Evolutionary conservation across 2,888 invertebrate genomes (phyloP).

Genomic region (Erannis defoliaria): DNA sequence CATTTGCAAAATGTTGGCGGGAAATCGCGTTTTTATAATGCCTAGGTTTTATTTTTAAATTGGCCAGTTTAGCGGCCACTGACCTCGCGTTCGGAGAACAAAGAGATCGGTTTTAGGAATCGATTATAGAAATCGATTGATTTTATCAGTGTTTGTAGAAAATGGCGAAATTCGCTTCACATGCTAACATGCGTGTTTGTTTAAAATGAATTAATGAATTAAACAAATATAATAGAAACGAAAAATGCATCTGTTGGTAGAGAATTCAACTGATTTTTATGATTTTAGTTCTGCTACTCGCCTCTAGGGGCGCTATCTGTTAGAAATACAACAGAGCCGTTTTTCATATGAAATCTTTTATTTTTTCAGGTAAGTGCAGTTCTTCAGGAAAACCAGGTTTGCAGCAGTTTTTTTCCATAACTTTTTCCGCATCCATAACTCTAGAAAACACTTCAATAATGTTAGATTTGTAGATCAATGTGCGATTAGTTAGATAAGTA

Average conservation of each 20-base stretch:
- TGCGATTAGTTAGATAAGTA: no score
- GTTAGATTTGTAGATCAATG: no score
- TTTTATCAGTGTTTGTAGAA: neutral
- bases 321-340: neutral
- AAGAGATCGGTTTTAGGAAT: slow-evolving; percentile 17
- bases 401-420: neutral
- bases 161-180: neutral
- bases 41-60: slow-evolving; percentile 44
- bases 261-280: neutral
- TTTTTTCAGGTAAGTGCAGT: slow-evolving; percentile 45
- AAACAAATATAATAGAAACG: neutral
- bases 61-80: slow-evolving; percentile 43
- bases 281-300: slow-evolving; percentile 36
- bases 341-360: slow-evolving; percentile 15
- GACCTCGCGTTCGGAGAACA: slow-evolving; percentile 33
- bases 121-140: slow-evolving; percentile 11
- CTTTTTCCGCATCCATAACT: neutral
- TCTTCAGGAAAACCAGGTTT: neutral
- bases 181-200: slow-evolving; percentile 9
- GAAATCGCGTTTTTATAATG: slow-evolving; percentile 46
- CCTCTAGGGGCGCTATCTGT: slow-evolving; percentile 27
- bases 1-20: slow-evolving; percentile 38
- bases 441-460: no score
- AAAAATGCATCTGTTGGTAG: neutral
- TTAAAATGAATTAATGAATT: neutral